Base-by-base conservation (phyloP, 1,140 invertebrate species). In the Platyscapa corneri region DNA sequence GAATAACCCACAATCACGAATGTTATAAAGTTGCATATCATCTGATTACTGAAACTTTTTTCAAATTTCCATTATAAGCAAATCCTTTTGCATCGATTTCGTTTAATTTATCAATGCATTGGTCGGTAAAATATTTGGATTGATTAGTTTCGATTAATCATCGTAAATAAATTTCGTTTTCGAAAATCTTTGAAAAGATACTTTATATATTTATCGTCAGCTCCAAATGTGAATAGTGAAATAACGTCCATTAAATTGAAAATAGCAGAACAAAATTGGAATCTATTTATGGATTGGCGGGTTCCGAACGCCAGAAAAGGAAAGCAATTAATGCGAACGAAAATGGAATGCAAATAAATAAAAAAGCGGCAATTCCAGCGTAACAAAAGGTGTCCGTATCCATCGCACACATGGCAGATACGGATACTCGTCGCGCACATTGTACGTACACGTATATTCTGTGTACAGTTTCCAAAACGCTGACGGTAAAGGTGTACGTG, bases 401-500 rank as follows among this genome's bases (percentile, higher is more conserved):
- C 3, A n/a, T 30, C 7, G 49, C 14, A 23, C 30, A 1, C 1
- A 77, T 53, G 3, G 27, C 34, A 70, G 42, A 46, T 27, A 70
- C n/a, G 46, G 39, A 49, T 32, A 72, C 7, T 39, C 14, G 10
- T 14, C 12, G 75, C 46, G 34, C 27, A n/a, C 12, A 72, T 72
- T 32, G 20, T 49, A 14, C 5, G 39, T 32, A 27, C 18, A 12
- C 10, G 30, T 56, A 8, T n/a, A 6, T 0, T 72, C 7, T 67
- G 8, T 3, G n/a, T n/a, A n/a, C 42, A 46, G 42, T 46, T 46
- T 46, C 6, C 5, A 46, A 7, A 7, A 30, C 56, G 46, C 42
- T 18, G 39, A 34, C 30, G 76, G 60, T 78, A 65, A 53, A 67
- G n/a, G 76, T 77, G 85, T 81, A 85, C 80, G 81, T 82, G 75